Conservation (phyloP, 1,140 invertebrate species). For the Mycetomoellerius zeteki region DNA sequence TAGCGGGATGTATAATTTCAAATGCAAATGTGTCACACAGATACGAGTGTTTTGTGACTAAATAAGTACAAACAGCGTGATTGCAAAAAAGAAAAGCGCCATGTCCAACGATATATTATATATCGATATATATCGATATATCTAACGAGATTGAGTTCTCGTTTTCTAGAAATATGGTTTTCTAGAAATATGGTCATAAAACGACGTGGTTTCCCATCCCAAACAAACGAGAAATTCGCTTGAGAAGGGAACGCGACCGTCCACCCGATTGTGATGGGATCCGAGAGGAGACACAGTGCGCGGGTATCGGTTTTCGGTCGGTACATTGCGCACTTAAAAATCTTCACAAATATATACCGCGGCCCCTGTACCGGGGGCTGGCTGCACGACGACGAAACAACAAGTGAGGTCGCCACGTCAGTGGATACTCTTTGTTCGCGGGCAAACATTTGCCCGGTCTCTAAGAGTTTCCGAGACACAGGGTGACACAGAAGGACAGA, state of each 20-base stretch:
- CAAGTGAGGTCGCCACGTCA: constrained; percentile 71
- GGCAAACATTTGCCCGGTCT: constrained; percentile 81
- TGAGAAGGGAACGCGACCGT: neutral
- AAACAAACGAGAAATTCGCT: constrained; percentile 35
- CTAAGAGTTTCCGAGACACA: constrained; percentile 66
- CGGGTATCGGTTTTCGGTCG: constrained; percentile 68
- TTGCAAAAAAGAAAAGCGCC: neutral
- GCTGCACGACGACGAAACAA: constrained; percentile 60
- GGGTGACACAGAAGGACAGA: constrained; percentile 61
- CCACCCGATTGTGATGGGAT: neutral
- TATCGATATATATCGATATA: neutral
- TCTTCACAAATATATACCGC: constrained; percentile 81
- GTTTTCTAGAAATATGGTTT: constrained; percentile 20
- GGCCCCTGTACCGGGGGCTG: constrained; percentile 75
- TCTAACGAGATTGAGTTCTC: neutral
- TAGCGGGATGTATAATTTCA: constrained; percentile 3
- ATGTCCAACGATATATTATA: neutral
- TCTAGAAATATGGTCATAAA: neutral
- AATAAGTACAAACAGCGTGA: neutral
- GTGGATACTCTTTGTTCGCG: constrained; percentile 81
- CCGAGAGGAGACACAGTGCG: constrained; percentile 8
- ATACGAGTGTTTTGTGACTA: neutral
- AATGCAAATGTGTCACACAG: constrained; percentile 38
- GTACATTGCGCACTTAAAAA: constrained; percentile 74
- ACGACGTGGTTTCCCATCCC: neutral